Evolutionary conservation across 1,140 invertebrate genomes (phyloP), one percentile per base, ranked within the genome.

Genomic region (Asbolus verrucosus): DNA sequence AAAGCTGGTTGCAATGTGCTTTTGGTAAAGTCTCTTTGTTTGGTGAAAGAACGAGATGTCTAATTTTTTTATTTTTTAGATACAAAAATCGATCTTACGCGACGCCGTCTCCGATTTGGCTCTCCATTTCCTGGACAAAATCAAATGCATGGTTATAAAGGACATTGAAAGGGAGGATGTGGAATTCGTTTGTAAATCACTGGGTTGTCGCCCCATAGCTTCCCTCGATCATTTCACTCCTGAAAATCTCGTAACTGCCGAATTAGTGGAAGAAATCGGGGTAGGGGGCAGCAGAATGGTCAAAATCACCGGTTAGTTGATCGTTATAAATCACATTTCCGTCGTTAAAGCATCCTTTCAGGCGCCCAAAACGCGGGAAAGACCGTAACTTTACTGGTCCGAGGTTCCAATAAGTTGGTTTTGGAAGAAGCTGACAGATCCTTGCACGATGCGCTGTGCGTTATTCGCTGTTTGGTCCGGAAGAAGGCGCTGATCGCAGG

Each of bases 131-230:
- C 85, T 99, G 72, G 96, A 98, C 78, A 99, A 99, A 87, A 96
- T 99, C 81, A 99, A 99, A 82, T 97, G 98, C 36, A 94, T 99
- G 93, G 97, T 99, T 5, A 89, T 99, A 14, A 98, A 98, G 82
- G 97, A 99, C 82, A 90, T 99, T 73, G 98, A 99, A 84, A 88
- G 98, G 43, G 97, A 99, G 81, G 97, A 99, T 76, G 95, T 99
- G 78, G 94, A 98, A 77, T 99, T 97, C 83, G 89, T 99, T 41
- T 97, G 95, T 83, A 99, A 98, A 86, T 96, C 94, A 50, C 84
- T 99, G 6, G 91, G 92, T 14, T 99, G 97, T 81, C 86, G 95
- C 62, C 98, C 98, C 2, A 97, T 99, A 79, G 98, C 98, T n/a
- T 98, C 95, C 27, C 82, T 99, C 36, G 98, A 99, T 86, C 98